Percentiles rank a stretch among this genome's conserved stretches.
Conservation (phyloP, 2,888 invertebrate genomes). For the Mellilla xanthometata region DNA sequence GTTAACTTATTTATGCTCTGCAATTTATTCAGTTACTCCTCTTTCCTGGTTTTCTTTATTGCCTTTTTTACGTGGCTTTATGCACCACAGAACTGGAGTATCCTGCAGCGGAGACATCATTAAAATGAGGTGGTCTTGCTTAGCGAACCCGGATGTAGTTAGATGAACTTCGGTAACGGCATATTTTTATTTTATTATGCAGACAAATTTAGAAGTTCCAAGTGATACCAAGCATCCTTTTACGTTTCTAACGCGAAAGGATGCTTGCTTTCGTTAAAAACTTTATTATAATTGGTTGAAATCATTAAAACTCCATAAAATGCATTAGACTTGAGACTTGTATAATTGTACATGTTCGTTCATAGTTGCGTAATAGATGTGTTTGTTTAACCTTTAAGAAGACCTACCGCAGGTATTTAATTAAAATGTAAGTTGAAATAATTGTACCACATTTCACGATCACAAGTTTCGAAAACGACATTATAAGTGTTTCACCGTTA, state of each 20-base stretch:
- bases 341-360: background rate
- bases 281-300: too few species aligned
- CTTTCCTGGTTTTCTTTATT: constrained; percentile 11
- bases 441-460: constrained; percentile 7
- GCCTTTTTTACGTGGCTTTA: background rate
- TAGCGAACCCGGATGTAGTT: too few species aligned
- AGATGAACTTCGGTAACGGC: too few species aligned
- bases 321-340: background rate
- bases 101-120: background rate
- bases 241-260: too few species aligned
- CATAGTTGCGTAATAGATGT: background rate
- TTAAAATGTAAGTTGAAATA: constrained; percentile 3
- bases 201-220: too few species aligned
- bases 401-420: constrained; percentile 12
- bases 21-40: constrained; percentile 37
- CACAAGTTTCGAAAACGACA: constrained; percentile 2
- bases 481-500: background rate
- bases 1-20: constrained; percentile 39
- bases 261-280: too few species aligned
- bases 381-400: constrained; percentile 8
- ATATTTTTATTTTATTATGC: too few species aligned
- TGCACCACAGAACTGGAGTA: too few species aligned
- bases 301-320: background rate
- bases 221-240: too few species aligned
- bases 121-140: too few species aligned